phyloP scores from a whole-genome alignment of 2,888 invertebrate species.

The Heliconius charithonia region DNA sequence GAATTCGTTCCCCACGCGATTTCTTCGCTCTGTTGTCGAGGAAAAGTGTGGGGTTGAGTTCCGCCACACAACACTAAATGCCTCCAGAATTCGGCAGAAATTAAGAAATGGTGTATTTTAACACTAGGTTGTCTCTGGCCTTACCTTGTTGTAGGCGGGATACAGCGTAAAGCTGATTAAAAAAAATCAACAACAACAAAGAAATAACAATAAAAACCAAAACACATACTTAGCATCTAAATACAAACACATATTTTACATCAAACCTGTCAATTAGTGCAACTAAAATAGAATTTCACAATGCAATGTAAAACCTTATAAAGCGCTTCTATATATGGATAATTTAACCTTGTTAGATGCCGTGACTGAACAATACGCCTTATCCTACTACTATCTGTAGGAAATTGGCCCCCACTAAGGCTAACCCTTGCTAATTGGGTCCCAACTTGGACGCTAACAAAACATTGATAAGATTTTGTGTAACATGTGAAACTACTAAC shows the following conservation, averaged over 20 bases:
- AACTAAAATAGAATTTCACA: slow-evolving; percentile 53
- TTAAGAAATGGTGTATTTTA: no score
- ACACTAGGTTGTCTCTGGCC: no score
- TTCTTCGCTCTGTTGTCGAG: no score
- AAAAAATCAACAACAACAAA: not conserved
- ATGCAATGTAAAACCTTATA: slow-evolving; percentile 58
- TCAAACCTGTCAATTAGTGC: slow-evolving; percentile 74
- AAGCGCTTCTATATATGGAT: slow-evolving; percentile 68
- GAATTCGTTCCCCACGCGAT: no score
- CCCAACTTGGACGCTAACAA: slow-evolving; percentile 64
- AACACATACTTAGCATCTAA: slow-evolving; percentile 42
- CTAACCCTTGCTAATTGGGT: slow-evolving; percentile 69
- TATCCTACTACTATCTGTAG: slow-evolving; percentile 51
- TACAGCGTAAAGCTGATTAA: no score
- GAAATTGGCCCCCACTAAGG: slow-evolving; percentile 63
- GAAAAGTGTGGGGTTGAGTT: no score
- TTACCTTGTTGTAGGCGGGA: no score
- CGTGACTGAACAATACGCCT: slow-evolving; percentile 74
- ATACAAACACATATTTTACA: slow-evolving; percentile 37
- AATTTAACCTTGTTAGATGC: slow-evolving; percentile 78
- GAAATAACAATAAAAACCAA: slow-evolving; percentile 43
- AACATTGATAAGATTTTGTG: slow-evolving; percentile 40
- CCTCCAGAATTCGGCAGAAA: no score
- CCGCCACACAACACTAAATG: no score
- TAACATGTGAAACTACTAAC: not conserved